Base-by-base conservation (phyloP, 2,113 vertebrate species). In the Aspiorhynchus laticeps region DNA sequence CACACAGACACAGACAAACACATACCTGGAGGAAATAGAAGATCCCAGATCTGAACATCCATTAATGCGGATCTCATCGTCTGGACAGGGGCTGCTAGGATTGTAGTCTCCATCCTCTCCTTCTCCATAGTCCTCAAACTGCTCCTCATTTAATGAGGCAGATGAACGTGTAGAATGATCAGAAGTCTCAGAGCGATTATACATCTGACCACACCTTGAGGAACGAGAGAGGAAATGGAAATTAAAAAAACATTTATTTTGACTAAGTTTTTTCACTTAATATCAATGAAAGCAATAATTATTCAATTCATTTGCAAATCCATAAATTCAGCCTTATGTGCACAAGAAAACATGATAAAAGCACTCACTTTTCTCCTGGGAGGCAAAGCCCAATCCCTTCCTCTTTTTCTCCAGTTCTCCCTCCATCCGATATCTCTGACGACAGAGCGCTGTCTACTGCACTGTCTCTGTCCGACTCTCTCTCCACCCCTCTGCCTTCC, bases 51-150 rank as follows among this genome's bases (percentile, higher is more conserved):
- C 98, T 0, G 97, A 99, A 93, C 94, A 97, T 41, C 96, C 96
- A 71, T 98, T 97, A 90, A 96, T 97, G 88, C 97, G 96, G 71
- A 94, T 95, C 91, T 99, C 98, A 84, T 98, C 97, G 15, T 98
- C 97, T 0, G 94, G 96, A 85, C 96, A 96, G 75, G 98, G 98
- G 93, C 97, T 99, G 94, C 96, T 96, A 88, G 97, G 96, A 90
- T 92, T 94, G 91, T 96, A 98, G 91, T 99, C 98, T 46, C 95
- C 95, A 5, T 99, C 98, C 24, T 97, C 97, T 7, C 96, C 97
- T 91, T 97, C 98, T 6, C 98, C 98, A 61, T 99, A 99, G 93
- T 99, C 98, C 94, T 99, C 98, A 92, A 99, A 99, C 91, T 99
- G 98, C 86, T 99, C 98, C 94, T 99, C 98, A 14, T 95, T 98